Evolutionary conservation across 2,888 invertebrate genomes (phyloP).

Genomic region (Euphydryas editha): DNA sequence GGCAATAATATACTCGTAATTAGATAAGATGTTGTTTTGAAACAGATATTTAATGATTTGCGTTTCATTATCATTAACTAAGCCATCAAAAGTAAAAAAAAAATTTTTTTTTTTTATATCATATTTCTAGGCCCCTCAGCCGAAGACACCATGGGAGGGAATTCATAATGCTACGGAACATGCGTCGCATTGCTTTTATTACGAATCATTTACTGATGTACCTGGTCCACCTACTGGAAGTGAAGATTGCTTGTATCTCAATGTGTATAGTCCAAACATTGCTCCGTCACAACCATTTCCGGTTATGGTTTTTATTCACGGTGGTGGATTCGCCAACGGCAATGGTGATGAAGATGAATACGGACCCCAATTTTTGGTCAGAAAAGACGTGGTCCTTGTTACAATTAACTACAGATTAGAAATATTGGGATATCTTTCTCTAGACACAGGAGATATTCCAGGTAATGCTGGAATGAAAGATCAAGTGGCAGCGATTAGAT

Average conservation of each 20-base stretch:
- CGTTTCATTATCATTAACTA: too few species aligned
- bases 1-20: too few species aligned
- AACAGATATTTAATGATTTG: background rate
- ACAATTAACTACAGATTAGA: conserved; percentile 64
- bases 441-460: conserved; percentile 58
- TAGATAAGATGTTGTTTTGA: background rate
- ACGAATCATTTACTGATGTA: background rate
- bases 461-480: conserved; percentile 67
- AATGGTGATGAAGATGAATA: conserved; percentile 55
- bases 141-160: background rate
- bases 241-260: conserved; percentile 4
- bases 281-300: conserved; percentile 43
- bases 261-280: background rate
- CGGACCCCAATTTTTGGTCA: conserved; percentile 60
- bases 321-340: conserved; percentile 55
- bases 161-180: background rate
- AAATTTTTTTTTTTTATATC: background rate
- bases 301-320: conserved; percentile 65
- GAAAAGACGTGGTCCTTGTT: conserved; percentile 56
- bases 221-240: background rate
- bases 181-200: background rate
- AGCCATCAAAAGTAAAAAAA: too few species aligned
- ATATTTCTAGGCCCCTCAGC: conserved; percentile 3
- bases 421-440: conserved; percentile 58
- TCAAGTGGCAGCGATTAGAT: conserved; percentile 59